Evolutionary conservation across 1,140 invertebrate genomes (phyloP).

Genomic region (Tetragonula clypearis): DNA sequence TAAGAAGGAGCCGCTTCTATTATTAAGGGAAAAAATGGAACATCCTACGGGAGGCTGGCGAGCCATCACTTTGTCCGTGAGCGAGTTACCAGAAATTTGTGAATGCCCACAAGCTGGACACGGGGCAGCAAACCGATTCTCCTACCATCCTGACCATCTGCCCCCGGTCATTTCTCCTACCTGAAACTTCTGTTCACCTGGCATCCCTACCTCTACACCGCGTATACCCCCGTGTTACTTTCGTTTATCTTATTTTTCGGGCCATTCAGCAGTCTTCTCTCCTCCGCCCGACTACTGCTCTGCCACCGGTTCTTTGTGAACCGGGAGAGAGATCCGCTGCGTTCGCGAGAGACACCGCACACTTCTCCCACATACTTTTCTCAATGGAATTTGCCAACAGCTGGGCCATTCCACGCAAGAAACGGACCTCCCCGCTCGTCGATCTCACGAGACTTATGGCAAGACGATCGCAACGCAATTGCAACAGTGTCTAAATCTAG

Average conservation of each 20-base stretch:
- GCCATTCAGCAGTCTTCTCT: conserved; percentile 59
- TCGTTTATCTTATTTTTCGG: conserved; percentile 71
- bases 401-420: conserved; percentile 34
- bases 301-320: conserved; percentile 61
- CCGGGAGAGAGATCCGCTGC: conserved; percentile 11
- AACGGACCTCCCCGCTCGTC: background rate
- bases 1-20: conserved; percentile 61
- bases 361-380: conserved; percentile 24
- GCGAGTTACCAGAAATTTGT: conserved; percentile 53
- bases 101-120: conserved; percentile 50
- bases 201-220: conserved; percentile 19
- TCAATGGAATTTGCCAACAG: conserved; percentile 64
- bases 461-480: background rate
- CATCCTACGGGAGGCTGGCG: background rate
- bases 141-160: conserved; percentile 58
- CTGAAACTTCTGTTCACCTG: conserved; percentile 65
- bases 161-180: conserved; percentile 59
- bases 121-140: conserved; percentile 1
- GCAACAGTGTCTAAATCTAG: background rate
- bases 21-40: conserved; percentile 51
- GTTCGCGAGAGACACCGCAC: conserved; percentile 24
- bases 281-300: conserved; percentile 50
- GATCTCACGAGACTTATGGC: background rate
- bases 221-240: conserved; percentile 53
- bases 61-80: background rate